These are phyloP conservation scores for Tyrophagus putrescentiae DNA, from an alignment of 1,140 invertebrate species.

Conservation along the genomic window DNA sequence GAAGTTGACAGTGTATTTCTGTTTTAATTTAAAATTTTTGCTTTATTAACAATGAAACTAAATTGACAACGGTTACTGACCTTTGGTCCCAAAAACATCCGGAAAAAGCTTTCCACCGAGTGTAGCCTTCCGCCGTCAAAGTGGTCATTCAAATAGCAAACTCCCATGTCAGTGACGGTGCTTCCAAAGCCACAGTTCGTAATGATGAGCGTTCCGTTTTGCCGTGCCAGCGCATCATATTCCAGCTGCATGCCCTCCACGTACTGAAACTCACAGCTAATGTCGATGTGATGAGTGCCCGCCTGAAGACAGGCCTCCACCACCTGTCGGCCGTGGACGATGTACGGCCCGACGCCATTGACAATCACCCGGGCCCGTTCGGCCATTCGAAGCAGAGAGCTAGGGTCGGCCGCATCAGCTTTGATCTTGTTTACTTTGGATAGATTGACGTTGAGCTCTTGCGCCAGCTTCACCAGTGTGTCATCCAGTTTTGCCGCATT, in stretches of 20 bases:
- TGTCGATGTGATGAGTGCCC: conserved; percentile 70
- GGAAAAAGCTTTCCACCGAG: conserved; percentile 22
- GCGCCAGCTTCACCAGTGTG: conserved; percentile 57
- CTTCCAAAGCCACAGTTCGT: conserved; percentile 57
- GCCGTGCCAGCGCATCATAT: conserved; percentile 57
- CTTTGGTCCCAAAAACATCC: conserved; percentile 6
- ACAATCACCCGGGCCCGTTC: conserved; percentile 53
- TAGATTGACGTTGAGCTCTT: conserved; percentile 51
- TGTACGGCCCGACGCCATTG: conserved; percentile 63
- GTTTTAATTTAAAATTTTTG: conserved; percentile 12
- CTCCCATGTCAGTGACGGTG: conserved; percentile 69
- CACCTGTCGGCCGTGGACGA: conserved; percentile 76
- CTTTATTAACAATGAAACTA: background rate
- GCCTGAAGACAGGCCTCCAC: conserved; percentile 68
- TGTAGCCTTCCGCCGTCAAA: conserved; percentile 21
- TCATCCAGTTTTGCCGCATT: conserved; percentile 52
- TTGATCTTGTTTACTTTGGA: conserved; percentile 53
- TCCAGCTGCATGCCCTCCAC: conserved; percentile 65
- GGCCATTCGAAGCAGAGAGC: conserved; percentile 42
- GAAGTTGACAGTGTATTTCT: conserved; percentile 41
- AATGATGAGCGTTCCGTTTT: conserved; percentile 61
- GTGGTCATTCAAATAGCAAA: conserved; percentile 21
- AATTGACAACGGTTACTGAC: conserved; percentile 11
- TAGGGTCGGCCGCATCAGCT: conserved; percentile 55
- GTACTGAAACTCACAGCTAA: conserved; percentile 72